Base-by-base conservation (phyloP, 2,888 invertebrate species). In the Orthosia cruda region DNA sequence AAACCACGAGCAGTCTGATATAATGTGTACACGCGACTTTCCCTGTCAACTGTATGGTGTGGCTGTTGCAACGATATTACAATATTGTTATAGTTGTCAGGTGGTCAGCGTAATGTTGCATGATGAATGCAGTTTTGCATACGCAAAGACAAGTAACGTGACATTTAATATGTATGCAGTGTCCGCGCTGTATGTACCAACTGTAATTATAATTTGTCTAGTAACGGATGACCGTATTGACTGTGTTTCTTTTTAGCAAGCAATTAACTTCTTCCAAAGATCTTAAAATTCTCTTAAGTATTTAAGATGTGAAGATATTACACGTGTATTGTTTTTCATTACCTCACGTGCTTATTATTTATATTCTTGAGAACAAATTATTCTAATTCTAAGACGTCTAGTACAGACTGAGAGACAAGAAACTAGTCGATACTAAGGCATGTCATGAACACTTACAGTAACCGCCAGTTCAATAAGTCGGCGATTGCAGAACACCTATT, bases 41-140 rank as follows among this genome's bases (percentile, higher is more conserved):
- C 79, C 62, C 65, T 62, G 68, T 64, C 54, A 26, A 54, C 7
- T 11, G 52, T 11, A 20, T 58, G 73, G 45, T 40, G 57, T 15
- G 68, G 20, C 54, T 77, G 77, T 40, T 63, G 64, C 49, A 77
- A 78, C 47, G 47, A 61, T 68, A 69, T 69, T 66, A 73, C 52
- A 79, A 80, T 80, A 74, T 49, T 50, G 52, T 45, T 62, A 54
- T 61, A 69, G 61, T 54, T 23, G 54, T 32, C n/a, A 16, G 57
- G 57, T 61, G 55, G n/a, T 16, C 26, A 26, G 23, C 52, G 52
- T 49, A 61, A 49, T 26, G 23, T 16, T 23, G 23, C 13, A 45
- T 47, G 70, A 69, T n/a, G 16, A 7, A 13, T 50, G 20, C 26
- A 62, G 23, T 15, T 20, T 52, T 26, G 40, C 47, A 61, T 55